Base-by-base conservation (phyloP, 2,888 invertebrate species). In the Taenaris catops region DNA sequence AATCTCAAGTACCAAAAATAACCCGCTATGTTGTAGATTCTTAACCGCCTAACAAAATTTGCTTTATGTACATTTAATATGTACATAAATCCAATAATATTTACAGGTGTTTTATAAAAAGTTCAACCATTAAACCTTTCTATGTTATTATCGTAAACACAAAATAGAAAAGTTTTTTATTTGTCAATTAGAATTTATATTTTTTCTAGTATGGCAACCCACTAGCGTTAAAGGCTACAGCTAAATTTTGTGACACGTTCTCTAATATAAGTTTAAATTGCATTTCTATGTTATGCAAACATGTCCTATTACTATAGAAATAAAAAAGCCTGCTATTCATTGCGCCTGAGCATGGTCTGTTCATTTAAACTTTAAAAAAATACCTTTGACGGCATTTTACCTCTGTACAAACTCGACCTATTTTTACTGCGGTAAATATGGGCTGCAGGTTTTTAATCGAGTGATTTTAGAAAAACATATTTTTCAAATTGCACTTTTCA, bases 231-330 rank as follows among this genome's bases (percentile, higher is more conserved):
- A 36, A 34, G 25, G 28, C n/a, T n/a, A 19, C 25, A 34, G 8
- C 10, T 25, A 29, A 18, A 28, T 24, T 4, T 2, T 14, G 14
- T 4, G 2, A 4, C 14, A 4, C n/a, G 14, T 18, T 21, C 18
- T 23, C 11, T 26, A 29, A 29, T 24, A 23, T 26, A 26, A 23
- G 20, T 28, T 27, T 20, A 34, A 26, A 41, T 44, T 50, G 47
- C 50, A 48, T 42, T 55, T 54, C 62, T 63, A 63, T 61, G 54
- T 55, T 67, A 62, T 57, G 65, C 64, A 73, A 70, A 74, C 64
- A 65, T 42, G 31, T 44, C 34, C 41, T 44, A 48, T 44, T 40
- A 46, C 34, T 41, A 40, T 38, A 49, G 54, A 44, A 52, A 58
- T 58, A 51, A 54, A n/a, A 52, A 53, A 53, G 33, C 26, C 23